Evolutionary conservation across 2,113 vertebrate species (phyloP), one percentile per base, ranked within the genome.

Genomic region (Carollia perspicillata): DNA sequence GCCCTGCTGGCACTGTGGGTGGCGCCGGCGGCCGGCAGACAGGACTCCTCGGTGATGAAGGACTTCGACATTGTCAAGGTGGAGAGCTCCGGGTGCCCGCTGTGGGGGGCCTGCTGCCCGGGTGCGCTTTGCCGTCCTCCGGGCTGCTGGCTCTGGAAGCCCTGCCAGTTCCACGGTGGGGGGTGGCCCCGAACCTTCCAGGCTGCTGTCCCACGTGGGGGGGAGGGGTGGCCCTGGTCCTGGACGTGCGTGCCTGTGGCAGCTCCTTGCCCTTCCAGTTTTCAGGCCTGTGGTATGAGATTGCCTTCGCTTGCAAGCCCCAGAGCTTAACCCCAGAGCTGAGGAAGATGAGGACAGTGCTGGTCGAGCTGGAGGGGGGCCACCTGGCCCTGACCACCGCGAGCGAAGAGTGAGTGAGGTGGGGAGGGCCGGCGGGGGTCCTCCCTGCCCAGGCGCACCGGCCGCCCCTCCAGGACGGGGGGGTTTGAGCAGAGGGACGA

Each of bases 231-330:
- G 33, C 40, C 78, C 28, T 7, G 5, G 12, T 30, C 72, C 79
- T 33, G 14, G n/a, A 42, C 4, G 13, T 30, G 28, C 11, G 28
- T 33, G 42, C 42, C 40, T 33, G 72, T 14, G 17, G 72, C 42
- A 14, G 3, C 68, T 12, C 35, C 14, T 6, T 1, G 1, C 23
- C 13, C 22, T 13, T 18, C 13, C 28, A 89, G 85, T 65, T 85
- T 77, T 65, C 44, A 86, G 85, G 96, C 22, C 4, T 86, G 26
- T 97, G 96, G 96, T 95, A 77, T 0, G 89, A 97, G 79, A 44
- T 84, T 0, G 84, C 92, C 37, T 42, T 78, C 0, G 81, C 93
- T 6, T 23, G 51, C 37, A 68, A 77, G 35, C 0, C 2, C 1
- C 2, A 3, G 0, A 1, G 1, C 55, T 18, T 1, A 5, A 0